These are phyloP conservation scores for Margarornis squamiger DNA, from an alignment of 2,797 vertebrate species.

Conservation along the genomic window DNA sequence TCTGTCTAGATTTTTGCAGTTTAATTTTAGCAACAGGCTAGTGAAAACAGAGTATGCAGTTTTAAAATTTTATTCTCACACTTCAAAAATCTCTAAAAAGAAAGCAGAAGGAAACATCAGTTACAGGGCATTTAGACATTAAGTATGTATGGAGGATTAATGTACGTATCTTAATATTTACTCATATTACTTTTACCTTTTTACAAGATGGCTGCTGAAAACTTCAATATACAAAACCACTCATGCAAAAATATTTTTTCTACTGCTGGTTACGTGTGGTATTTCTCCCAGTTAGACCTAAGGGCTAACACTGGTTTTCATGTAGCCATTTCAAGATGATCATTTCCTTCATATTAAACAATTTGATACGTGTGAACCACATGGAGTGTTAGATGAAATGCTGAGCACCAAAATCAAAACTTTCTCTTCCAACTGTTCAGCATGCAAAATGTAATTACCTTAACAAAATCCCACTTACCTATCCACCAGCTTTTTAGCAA, in stretches of 20 bases:
- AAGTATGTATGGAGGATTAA: not conserved
- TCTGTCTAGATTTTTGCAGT: not conserved
- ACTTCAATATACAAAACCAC: not conserved
- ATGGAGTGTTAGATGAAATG: not conserved
- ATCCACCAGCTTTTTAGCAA: slow-evolving; percentile 95
- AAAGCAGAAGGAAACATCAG: not conserved
- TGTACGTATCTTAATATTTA: not conserved
- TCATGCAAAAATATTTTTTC: not conserved
- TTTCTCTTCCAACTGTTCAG: not conserved
- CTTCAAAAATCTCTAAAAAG: not conserved
- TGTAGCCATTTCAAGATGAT: not conserved
- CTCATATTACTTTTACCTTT: not conserved
- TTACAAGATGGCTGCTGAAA: not conserved
- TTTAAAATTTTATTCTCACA: not conserved
- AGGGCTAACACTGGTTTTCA: not conserved
- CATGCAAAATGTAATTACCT: accelerated
- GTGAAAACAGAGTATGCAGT: not conserved
- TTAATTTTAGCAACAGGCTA: not conserved
- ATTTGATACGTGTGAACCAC: not conserved
- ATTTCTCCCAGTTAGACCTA: not conserved
- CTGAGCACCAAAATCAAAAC: not conserved
- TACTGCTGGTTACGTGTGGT: not conserved
- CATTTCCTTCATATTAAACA: not conserved
- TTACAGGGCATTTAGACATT: not conserved
- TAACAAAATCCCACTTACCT: slow-evolving; percentile 75